A percentile compares a stretch with the other conserved stretches of the same genome.
Evolutionary conservation across 1,140 invertebrate genomes (phyloP).

Genomic region (Aphaenogaster rudis): DNA sequence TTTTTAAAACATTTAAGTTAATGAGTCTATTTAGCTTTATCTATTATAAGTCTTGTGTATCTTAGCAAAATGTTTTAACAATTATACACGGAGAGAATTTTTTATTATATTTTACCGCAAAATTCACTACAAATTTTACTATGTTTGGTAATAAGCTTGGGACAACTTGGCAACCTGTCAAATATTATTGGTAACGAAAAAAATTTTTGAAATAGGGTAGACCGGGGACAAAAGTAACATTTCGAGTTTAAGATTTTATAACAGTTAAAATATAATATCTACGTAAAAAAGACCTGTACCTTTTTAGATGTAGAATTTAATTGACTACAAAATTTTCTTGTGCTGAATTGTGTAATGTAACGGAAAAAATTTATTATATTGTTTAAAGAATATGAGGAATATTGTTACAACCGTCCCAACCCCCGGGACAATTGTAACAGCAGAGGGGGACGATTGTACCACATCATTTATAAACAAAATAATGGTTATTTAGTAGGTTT

Average conservation of each 20-base stretch:
- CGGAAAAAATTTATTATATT: not conserved
- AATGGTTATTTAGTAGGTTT: too few relatives aligned
- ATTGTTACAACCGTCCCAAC: not conserved
- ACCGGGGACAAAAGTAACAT: not conserved
- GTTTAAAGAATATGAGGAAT: not conserved
- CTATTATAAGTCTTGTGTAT: too few relatives aligned
- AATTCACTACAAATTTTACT: too few relatives aligned
- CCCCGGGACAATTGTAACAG: not conserved
- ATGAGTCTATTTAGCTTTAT: too few relatives aligned
- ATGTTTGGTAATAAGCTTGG: too few relatives aligned
- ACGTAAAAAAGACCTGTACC: not conserved
- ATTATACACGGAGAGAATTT: too few relatives aligned
- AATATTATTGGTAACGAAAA: too few relatives aligned
- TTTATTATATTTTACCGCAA: too few relatives aligned
- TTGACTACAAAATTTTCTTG: not conserved
- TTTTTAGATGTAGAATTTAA: not conserved
- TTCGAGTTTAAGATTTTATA: not conserved
- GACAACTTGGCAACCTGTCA: too few relatives aligned
- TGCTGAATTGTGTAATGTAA: not conserved
- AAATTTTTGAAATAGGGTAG: not conserved
- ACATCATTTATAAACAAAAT: not conserved
- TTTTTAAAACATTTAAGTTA: too few relatives aligned
- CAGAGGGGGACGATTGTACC: not conserved
- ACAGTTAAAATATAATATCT: not conserved
- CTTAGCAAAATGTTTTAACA: too few relatives aligned